Conservation (phyloP, 2,888 invertebrate species). For the Nomada lathburiana region DNA sequence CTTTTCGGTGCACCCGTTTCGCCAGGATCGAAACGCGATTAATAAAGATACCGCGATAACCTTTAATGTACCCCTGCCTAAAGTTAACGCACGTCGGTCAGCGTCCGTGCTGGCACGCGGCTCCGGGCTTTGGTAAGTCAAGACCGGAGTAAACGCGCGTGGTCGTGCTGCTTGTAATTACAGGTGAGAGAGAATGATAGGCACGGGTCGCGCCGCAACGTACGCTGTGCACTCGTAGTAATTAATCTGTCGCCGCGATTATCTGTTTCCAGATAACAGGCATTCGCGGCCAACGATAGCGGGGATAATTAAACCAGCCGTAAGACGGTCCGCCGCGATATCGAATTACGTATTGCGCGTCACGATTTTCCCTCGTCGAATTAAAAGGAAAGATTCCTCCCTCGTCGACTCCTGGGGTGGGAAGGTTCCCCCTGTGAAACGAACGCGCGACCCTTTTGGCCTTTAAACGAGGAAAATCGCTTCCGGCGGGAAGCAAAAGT, state of each 20-base stretch:
- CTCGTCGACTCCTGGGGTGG: slow-evolving; percentile 18
- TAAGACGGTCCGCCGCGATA: slow-evolving; percentile 31
- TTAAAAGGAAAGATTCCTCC: slow-evolving; percentile 38
- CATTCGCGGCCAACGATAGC: slow-evolving; percentile 28
- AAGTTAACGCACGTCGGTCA: background rate
- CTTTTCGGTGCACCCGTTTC: slow-evolving; percentile 19
- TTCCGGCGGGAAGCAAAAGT: slow-evolving; percentile 15
- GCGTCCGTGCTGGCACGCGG: background rate
- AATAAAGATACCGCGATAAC: slow-evolving; percentile 54
- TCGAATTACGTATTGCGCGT: slow-evolving; percentile 35
- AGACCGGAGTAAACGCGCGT: slow-evolving; percentile 6
- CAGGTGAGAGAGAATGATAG: slow-evolving; percentile 46
- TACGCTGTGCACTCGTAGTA: slow-evolving; percentile 40
- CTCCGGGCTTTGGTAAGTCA: slow-evolving; percentile 17
- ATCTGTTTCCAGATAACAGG: slow-evolving; percentile 39
- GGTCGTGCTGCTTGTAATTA: slow-evolving; percentile 33
- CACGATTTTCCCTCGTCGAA: slow-evolving; percentile 30
- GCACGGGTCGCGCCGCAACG: slow-evolving; percentile 32
- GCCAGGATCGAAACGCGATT: slow-evolving; percentile 53
- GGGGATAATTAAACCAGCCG: slow-evolving; percentile 48
- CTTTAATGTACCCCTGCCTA: background rate
- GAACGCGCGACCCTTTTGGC: slow-evolving; percentile 23
- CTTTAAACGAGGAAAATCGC: slow-evolving; percentile 27
- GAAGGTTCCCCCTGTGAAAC: background rate
- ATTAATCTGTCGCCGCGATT: slow-evolving; percentile 53